Percentiles rank a stretch among this genome's conserved stretches.
Evolutionary conservation across 2,797 vertebrate species (phyloP).

Genomic region (Channallabes apus): DNA sequence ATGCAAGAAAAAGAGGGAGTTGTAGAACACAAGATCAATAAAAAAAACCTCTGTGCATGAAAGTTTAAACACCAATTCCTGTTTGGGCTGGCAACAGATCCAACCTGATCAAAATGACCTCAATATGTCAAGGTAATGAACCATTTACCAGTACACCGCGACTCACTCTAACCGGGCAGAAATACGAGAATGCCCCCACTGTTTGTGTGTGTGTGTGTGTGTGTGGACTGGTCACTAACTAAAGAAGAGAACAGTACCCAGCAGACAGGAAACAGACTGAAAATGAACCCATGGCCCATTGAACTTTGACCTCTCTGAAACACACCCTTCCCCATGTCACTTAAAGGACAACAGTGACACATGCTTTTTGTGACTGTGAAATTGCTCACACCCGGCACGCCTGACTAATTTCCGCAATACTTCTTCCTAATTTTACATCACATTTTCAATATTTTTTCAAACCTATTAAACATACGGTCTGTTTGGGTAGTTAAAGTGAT

Average conservation of each 20-base stretch:
- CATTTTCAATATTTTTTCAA: neutral
- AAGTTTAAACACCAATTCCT: conserved; percentile 53
- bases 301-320: conserved; percentile 41
- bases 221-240: conserved; percentile 18
- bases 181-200: conserved; percentile 43
- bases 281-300: conserved; percentile 50
- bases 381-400: neutral
- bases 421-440: neutral
- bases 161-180: conserved; percentile 33
- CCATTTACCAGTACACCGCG: conserved; percentile 41
- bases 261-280: conserved; percentile 56
- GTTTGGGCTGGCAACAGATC: conserved; percentile 55
- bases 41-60: conserved; percentile 37
- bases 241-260: conserved; percentile 54
- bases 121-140: conserved; percentile 49
- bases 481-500: neutral
- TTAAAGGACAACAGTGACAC: conserved; percentile 30
- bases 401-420: neutral
- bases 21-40: conserved; percentile 11
- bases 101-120: conserved; percentile 47
- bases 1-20: conserved; percentile 12
- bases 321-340: conserved; percentile 31
- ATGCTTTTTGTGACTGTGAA: neutral
- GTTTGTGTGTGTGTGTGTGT: conserved; percentile 36
- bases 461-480: neutral